phyloP scores from a whole-genome alignment of 2,113 vertebrate genomes.

The Hemiprocne comata region DNA sequence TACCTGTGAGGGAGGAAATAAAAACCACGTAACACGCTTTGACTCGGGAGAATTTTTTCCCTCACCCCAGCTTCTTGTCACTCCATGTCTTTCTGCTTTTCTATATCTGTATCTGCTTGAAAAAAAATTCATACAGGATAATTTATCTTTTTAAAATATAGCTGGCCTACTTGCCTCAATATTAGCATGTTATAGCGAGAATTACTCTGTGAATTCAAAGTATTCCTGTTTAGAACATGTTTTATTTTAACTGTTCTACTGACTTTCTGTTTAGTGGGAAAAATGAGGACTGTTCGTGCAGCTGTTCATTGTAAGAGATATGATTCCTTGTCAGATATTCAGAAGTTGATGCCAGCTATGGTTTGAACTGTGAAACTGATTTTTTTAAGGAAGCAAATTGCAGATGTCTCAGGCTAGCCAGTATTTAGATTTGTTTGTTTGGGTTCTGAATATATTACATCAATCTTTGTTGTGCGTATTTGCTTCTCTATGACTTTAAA shows the following conservation, averaged over 20 bases:
- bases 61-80: not conserved
- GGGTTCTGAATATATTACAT: conserved; percentile 1
- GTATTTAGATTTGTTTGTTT: conserved; percentile 48
- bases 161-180: not conserved
- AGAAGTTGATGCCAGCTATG: not conserved
- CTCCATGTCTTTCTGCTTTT: not conserved
- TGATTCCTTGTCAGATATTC: conserved; percentile 8
- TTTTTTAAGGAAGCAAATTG: not conserved
- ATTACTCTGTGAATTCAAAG: not conserved
- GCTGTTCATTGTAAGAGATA: conserved; percentile 15
- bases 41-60: not conserved
- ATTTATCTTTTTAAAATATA: not conserved
- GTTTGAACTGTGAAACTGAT: conserved; percentile 43
- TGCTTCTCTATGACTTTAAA: not conserved
- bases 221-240: not conserved
- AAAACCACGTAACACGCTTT: not conserved
- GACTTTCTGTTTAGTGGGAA: not conserved
- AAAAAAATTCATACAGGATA: not conserved
- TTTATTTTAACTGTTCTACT: not conserved
- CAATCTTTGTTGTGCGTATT: not conserved
- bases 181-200: not conserved
- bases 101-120: not conserved
- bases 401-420: conserved; percentile 38
- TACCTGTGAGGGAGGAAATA: not conserved
- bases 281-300: conserved; percentile 15